These are phyloP conservation scores for Ornithoptera alexandrae DNA, from an alignment of 2,888 invertebrate species.

Conservation along the genomic window DNA sequence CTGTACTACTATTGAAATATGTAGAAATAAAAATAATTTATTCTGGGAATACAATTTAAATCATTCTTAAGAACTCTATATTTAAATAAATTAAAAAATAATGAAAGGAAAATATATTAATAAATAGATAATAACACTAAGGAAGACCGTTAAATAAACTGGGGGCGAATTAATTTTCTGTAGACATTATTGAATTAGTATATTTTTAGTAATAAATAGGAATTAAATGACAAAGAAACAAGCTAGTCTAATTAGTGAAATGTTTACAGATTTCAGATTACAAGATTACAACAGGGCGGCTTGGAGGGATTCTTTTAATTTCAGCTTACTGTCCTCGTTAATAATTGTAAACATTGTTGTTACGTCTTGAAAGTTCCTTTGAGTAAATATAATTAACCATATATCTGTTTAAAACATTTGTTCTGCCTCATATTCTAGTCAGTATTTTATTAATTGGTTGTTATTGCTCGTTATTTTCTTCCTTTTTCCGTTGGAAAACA, in stretches of 20 bases:
- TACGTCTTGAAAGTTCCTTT: slow-evolving; percentile 22
- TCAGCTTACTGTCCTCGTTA: slow-evolving; percentile 54
- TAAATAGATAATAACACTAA: too few species aligned
- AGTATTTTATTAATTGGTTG: background rate
- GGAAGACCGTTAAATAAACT: too few species aligned
- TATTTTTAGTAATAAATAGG: background rate
- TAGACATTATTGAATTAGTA: background rate
- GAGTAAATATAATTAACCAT: slow-evolving; percentile 10
- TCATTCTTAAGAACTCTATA: too few species aligned
- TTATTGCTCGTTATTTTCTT: background rate
- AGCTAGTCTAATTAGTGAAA: slow-evolving; percentile 49
- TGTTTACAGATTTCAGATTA: slow-evolving; percentile 75
- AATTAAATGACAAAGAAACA: background rate
- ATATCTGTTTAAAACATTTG: slow-evolving; percentile 7
- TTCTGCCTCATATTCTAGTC: slow-evolving; percentile 10
- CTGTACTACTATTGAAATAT: too few species aligned
- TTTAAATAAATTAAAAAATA: too few species aligned
- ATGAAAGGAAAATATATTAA: too few species aligned
- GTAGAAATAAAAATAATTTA: too few species aligned
- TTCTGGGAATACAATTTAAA: too few species aligned
- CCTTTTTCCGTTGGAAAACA: background rate
- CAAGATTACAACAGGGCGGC: slow-evolving; percentile 69
- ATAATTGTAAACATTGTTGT: slow-evolving; percentile 40
- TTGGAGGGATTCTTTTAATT: slow-evolving; percentile 49
- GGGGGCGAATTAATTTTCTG: too few species aligned